phyloP scores from a whole-genome alignment of 2,888 invertebrate genomes.

The Trilocha varians region DNA sequence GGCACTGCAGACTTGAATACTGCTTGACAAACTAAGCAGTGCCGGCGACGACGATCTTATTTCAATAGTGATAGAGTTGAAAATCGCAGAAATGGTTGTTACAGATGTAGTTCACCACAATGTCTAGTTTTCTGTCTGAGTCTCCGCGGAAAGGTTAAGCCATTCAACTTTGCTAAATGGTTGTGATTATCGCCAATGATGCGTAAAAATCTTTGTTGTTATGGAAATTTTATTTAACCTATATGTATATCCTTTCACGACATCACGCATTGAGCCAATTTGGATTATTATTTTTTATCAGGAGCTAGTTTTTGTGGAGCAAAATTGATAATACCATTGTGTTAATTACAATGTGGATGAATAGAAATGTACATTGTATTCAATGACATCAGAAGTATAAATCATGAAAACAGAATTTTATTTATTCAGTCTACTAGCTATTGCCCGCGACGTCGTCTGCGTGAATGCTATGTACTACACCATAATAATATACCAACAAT shows the following conservation, averaged over 20 bases:
- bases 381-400: too few relatives aligned
- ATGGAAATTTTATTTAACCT: neutral
- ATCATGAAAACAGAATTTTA: too few relatives aligned
- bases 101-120: slow-evolving; percentile 22
- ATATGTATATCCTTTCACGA: neutral
- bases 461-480: too few relatives aligned
- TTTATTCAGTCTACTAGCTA: too few relatives aligned
- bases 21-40: slow-evolving; percentile 18
- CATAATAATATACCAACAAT: too few relatives aligned
- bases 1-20: slow-evolving; percentile 42
- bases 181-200: slow-evolving; percentile 2
- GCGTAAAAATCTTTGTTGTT: neutral
- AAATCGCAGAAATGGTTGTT: neutral
- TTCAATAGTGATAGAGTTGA: slow-evolving; percentile 2
- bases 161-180: slow-evolving; percentile 24
- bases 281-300: too few relatives aligned
- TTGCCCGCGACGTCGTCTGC: too few relatives aligned
- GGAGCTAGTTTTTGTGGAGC: too few relatives aligned
- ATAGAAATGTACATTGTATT: too few relatives aligned
- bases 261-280: too few relatives aligned
- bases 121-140: slow-evolving; percentile 51
- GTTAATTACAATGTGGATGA: too few relatives aligned
- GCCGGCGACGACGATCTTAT: slow-evolving; percentile 3
- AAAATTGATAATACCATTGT: too few relatives aligned
- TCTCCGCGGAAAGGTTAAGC: slow-evolving; percentile 47